Conservation (phyloP, 2,797 vertebrate species). For the Linurgus olivaceus region DNA sequence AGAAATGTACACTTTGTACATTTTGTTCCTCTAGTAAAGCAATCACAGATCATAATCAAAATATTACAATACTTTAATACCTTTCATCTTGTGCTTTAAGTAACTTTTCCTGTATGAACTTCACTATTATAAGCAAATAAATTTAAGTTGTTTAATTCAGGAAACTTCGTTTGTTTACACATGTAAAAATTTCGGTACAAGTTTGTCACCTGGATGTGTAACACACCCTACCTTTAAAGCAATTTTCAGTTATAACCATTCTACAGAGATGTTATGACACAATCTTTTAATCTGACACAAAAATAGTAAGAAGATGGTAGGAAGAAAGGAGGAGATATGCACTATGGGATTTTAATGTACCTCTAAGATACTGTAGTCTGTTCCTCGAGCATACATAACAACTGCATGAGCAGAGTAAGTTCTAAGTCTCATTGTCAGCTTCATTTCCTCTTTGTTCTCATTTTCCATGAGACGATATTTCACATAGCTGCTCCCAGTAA, state of each 20-base stretch:
- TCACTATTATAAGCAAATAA: background rate
- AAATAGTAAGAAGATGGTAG: background rate
- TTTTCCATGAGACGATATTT: slow-evolving; percentile 92
- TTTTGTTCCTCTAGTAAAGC: background rate
- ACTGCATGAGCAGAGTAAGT: slow-evolving; percentile 91
- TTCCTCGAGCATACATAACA: slow-evolving; percentile 95
- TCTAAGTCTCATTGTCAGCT: slow-evolving; percentile 87
- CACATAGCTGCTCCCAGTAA: slow-evolving; percentile 90
- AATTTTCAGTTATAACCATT: background rate
- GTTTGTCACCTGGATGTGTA: background rate
- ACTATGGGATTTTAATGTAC: slow-evolving; percentile 64
- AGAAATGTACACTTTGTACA: background rate
- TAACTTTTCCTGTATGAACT: background rate
- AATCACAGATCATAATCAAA: background rate
- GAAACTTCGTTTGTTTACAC: background rate
- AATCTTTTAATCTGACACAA: background rate
- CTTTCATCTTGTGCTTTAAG: background rate
- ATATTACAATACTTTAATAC: background rate
- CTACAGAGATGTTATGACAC: background rate
- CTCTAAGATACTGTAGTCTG: slow-evolving; percentile 98
- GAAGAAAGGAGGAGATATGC: background rate
- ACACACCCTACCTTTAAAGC: background rate
- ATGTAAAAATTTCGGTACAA: background rate
- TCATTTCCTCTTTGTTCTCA: slow-evolving; percentile 97
- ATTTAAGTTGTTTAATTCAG: background rate